A percentile compares a stretch with the other conserved stretches of the same genome.
These are phyloP conservation scores for Gymnocheta viridis DNA, from an alignment of 2,888 invertebrate species.

Conservation along the genomic window DNA sequence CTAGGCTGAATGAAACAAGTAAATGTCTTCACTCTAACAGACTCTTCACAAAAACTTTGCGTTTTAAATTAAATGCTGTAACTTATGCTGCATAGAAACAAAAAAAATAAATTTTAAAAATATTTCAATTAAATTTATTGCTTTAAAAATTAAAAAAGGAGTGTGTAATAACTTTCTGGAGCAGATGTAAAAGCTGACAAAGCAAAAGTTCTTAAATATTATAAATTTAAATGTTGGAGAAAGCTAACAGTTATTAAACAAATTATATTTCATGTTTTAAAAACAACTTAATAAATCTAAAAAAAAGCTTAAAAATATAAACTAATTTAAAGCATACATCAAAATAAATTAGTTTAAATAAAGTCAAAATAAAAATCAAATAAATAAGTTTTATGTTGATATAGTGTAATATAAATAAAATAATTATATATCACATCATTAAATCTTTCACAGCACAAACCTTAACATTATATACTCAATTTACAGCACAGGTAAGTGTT, in stretches of 20 bases:
- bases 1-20: background rate
- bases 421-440: slow-evolving; percentile 13
- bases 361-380: background rate
- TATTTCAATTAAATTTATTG: background rate
- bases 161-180: background rate
- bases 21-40: background rate
- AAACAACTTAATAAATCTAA: background rate
- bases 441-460: slow-evolving; percentile 9
- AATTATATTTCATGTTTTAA: background rate
- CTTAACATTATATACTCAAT: background rate
- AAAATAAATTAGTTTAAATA: background rate
- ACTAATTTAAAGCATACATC: background rate
- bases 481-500: slow-evolving; percentile 51
- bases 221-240: no score
- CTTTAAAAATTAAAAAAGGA: background rate
- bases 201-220: background rate
- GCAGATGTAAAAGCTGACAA: background rate
- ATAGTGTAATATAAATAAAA: slow-evolving; percentile 10
- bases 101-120: background rate
- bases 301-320: background rate
- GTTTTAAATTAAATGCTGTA: background rate
- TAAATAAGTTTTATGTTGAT: background rate
- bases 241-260: background rate
- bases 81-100: background rate
- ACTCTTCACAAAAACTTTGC: background rate